Evolutionary conservation across 2,888 invertebrate species (phyloP).

Genomic region (Metallyticus violacea): DNA sequence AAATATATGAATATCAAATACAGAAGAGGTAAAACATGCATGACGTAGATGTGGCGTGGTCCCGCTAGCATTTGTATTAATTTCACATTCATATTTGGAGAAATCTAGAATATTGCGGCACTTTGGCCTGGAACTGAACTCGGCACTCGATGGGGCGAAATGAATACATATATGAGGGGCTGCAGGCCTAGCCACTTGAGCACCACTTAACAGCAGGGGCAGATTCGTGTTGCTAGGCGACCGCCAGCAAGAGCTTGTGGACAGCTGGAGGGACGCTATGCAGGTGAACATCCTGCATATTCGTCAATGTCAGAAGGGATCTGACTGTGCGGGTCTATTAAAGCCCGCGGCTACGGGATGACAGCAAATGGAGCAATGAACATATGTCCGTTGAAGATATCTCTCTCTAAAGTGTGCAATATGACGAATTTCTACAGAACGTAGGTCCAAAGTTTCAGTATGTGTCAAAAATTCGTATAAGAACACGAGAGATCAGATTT

Average conservation of each 20-base stretch:
- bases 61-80: neutral
- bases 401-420: too few relatives aligned
- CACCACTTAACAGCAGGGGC: neutral
- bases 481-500: too few relatives aligned
- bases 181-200: neutral
- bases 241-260: neutral
- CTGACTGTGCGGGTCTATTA: neutral
- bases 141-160: neutral
- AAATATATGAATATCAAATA: too few relatives aligned
- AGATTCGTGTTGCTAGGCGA: neutral
- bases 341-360: neutral
- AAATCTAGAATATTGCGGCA: neutral
- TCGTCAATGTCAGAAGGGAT: neutral
- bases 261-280: neutral
- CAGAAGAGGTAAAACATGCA: too few relatives aligned
- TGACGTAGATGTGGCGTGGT: too few relatives aligned
- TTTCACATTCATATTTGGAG: neutral
- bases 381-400: too few relatives aligned
- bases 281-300: neutral
- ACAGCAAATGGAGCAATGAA: neutral
- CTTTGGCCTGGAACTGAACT: too few relatives aligned
- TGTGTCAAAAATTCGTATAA: too few relatives aligned
- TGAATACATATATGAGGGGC: neutral
- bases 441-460: too few relatives aligned
- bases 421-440: too few relatives aligned